Percentiles rank a stretch among this genome's conserved stretches.
Evolutionary conservation across 1,140 invertebrate genomes (phyloP).

Genomic region (Artemia franciscana): DNA sequence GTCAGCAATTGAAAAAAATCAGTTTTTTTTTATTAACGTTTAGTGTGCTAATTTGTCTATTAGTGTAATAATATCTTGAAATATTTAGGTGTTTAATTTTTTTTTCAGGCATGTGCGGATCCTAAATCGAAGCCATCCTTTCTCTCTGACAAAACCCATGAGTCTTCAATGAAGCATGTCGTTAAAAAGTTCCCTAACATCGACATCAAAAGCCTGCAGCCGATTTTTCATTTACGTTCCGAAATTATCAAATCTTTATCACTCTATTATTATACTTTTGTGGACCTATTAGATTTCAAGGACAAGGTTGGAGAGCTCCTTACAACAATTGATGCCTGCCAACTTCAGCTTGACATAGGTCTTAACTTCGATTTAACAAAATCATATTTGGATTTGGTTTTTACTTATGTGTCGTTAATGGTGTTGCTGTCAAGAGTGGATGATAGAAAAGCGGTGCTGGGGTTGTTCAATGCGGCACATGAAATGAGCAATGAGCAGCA

Average conservation of each 20-base stretch:
- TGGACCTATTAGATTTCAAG: constrained; percentile 95
- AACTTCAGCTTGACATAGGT: constrained; percentile 76
- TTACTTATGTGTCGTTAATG: constrained; percentile 86
- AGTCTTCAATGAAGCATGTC: constrained; percentile 84
- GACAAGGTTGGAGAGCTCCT: constrained; percentile 91
- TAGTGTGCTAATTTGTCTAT: not conserved
- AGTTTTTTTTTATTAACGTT: no score
- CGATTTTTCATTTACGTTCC: constrained; percentile 54
- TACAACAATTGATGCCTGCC: constrained; percentile 92
- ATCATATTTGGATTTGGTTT: constrained; percentile 79
- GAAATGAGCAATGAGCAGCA: constrained; percentile 69
- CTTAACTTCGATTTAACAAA: constrained; percentile 91
- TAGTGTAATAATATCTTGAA: no score
- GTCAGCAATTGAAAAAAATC: no score
- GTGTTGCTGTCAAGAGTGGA: constrained; percentile 85
- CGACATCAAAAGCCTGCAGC: constrained; percentile 68
- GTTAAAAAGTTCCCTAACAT: constrained; percentile 86
- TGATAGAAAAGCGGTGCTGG: constrained; percentile 86
- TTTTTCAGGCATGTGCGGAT: constrained; percentile 62
- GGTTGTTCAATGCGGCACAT: constrained; percentile 89
- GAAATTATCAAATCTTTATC: constrained; percentile 93
- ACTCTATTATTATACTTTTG: constrained; percentile 97
- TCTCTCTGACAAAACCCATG: constrained; percentile 80
- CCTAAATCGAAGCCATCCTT: constrained; percentile 92
- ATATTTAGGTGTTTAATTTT: constrained; percentile 8